phyloP scores from a whole-genome alignment of 2,113 vertebrate genomes.

The Meriones unguiculatus region DNA sequence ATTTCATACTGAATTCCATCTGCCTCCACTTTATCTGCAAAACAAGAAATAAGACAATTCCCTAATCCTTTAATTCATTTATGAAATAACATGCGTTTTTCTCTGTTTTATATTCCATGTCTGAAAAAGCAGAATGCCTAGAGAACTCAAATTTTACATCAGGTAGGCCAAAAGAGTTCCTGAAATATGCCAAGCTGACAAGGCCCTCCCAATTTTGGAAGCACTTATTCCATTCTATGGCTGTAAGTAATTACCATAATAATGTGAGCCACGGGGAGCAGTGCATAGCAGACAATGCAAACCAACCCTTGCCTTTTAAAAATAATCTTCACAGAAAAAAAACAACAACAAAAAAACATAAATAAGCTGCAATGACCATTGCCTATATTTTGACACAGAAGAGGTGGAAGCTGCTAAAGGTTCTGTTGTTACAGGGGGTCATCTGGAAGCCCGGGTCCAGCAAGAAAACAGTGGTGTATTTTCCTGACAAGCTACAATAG shows the following conservation, averaged over 20 bases:
- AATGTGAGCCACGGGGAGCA: neutral
- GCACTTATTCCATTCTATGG: neutral
- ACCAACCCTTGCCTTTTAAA: neutral
- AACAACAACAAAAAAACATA: neutral
- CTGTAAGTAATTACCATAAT: neutral
- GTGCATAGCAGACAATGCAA: neutral
- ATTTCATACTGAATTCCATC: slow-evolving; percentile 32
- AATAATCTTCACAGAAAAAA: neutral
- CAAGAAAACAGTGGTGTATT: neutral
- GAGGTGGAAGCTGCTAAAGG: neutral
- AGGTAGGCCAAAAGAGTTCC: neutral
- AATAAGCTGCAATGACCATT: neutral
- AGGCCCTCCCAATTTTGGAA: neutral
- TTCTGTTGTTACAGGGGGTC: neutral
- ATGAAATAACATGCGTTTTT: slow-evolving; percentile 40
- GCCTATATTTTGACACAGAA: neutral
- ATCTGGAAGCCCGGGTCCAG: neutral
- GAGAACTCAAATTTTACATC: neutral
- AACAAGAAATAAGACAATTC: slow-evolving; percentile 18
- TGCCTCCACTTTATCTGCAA: slow-evolving; percentile 44
- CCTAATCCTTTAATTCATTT: slow-evolving; percentile 43
- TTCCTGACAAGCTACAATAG: neutral
- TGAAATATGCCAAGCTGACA: neutral
- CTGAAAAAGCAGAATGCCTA: neutral
- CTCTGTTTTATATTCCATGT: slow-evolving; percentile 30